Percentiles rank a stretch among this genome's conserved stretches.
Conservation (phyloP, 1,140 invertebrate genomes). For the Oscheius sp. region DNA sequence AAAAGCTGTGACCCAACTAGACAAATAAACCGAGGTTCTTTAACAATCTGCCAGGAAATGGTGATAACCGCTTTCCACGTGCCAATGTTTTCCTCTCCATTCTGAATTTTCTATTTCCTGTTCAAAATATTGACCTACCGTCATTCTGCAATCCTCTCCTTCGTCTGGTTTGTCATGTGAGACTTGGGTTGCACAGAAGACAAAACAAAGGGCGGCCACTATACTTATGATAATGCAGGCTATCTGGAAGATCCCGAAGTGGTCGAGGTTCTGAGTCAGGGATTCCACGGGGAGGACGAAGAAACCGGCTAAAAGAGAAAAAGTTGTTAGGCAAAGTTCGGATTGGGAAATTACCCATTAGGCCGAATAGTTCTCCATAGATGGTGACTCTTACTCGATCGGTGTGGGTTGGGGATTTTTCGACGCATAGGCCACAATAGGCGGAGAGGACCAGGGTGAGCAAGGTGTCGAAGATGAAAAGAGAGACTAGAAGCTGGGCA, state of each 20-base stretch:
- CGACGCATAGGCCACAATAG: constrained; percentile 60
- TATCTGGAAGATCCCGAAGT: constrained; percentile 54
- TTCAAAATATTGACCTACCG: constrained; percentile 25
- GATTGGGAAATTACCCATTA: constrained; percentile 49
- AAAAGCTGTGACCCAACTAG: constrained; percentile 37
- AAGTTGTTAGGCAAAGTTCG: constrained; percentile 45
- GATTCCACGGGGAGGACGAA: constrained; percentile 35
- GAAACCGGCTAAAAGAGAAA: constrained; percentile 50
- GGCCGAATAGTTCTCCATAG: constrained; percentile 52
- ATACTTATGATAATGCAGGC: constrained; percentile 51
- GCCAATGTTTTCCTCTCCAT: constrained; percentile 9
- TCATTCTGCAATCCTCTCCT: constrained; percentile 35
- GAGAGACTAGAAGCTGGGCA: constrained; percentile 58
- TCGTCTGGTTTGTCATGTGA: constrained; percentile 56
- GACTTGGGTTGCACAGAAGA: constrained; percentile 54
- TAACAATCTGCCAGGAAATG: constrained; percentile 35
- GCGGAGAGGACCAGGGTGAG: constrained; percentile 62
- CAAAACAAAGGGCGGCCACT: constrained; percentile 46
- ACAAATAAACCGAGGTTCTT: constrained; percentile 39
- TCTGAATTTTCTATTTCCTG: constrained; percentile 16
- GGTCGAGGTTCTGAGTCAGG: constrained; percentile 14
- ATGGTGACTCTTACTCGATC: constrained; percentile 54
- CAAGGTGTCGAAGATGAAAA: constrained; percentile 62
- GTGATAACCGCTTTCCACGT: constrained; percentile 13
- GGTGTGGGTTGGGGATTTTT: constrained; percentile 52